phyloP scores from a whole-genome alignment of 2,113 vertebrate genomes.

The Prietella phreatophila region DNA sequence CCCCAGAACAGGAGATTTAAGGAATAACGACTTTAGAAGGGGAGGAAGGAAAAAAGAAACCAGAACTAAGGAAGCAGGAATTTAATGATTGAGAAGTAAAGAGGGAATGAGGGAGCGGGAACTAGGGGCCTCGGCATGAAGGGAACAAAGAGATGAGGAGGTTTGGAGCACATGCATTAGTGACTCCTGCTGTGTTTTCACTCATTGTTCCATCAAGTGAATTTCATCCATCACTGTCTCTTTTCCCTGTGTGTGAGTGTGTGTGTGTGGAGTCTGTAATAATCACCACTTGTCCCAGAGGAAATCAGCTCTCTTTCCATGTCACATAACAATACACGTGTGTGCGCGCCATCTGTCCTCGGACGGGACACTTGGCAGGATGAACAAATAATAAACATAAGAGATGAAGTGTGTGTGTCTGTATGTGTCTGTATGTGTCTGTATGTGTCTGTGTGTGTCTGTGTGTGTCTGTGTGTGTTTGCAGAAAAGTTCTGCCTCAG shows the following conservation, averaged over 20 bases:
- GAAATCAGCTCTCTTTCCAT: constrained; percentile 89
- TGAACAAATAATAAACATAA: constrained; percentile 83
- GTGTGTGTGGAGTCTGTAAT: constrained; percentile 54
- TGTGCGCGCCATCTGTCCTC: constrained; percentile 65
- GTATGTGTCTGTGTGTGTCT: constrained; percentile 66
- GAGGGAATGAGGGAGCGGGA: not conserved
- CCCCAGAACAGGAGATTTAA: not conserved
- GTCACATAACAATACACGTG: constrained; percentile 73
- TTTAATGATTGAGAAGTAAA: not conserved
- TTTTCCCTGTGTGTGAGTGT: constrained; percentile 25
- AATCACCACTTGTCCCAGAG: constrained; percentile 83
- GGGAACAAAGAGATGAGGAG: not conserved
- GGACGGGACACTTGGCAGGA: constrained; percentile 71
- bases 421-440: constrained; percentile 62
- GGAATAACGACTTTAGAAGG: no score
- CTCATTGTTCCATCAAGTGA: constrained; percentile 36
- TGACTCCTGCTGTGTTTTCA: constrained; percentile 37
- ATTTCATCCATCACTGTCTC: constrained; percentile 52
- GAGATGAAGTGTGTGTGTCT: constrained; percentile 81
- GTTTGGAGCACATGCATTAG: not conserved
- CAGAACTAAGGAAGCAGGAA: not conserved
- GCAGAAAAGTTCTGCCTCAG: constrained; percentile 8
- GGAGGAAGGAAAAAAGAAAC: not conserved
- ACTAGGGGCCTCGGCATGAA: not conserved
- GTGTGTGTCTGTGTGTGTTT: constrained; percentile 59